These are phyloP conservation scores for Tiliacea citrago DNA, from an alignment of 2,888 invertebrate species.

Conservation along the genomic window DNA sequence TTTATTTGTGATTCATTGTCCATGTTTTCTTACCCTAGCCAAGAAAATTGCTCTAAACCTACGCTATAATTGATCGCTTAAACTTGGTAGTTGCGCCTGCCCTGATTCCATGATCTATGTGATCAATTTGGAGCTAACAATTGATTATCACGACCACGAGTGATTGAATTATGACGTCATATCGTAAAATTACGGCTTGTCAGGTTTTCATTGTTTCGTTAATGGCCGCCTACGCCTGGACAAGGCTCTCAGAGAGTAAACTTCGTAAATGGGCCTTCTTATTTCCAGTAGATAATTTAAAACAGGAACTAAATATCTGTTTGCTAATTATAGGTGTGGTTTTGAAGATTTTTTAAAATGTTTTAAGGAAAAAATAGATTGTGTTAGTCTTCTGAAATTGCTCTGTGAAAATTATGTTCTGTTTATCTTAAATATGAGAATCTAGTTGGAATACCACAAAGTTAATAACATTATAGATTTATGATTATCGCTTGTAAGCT, in stretches of 20 bases:
- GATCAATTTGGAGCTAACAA: slow-evolving; percentile 70
- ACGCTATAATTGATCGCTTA: slow-evolving; percentile 46
- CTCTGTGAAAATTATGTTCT: slow-evolving; percentile 3
- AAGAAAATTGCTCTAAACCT: slow-evolving; percentile 37
- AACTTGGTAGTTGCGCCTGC: slow-evolving; percentile 27
- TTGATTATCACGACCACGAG: slow-evolving; percentile 69
- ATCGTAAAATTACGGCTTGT: slow-evolving; percentile 62
- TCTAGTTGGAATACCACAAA: background rate
- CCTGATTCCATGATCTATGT: slow-evolving; percentile 58
- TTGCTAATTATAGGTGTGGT: background rate
- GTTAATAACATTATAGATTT: background rate
- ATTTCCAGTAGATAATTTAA: slow-evolving; percentile 30
- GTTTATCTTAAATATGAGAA: background rate
- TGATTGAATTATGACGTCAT: slow-evolving; percentile 74
- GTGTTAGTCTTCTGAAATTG: background rate
- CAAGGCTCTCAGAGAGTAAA: slow-evolving; percentile 36
- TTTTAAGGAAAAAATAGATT: slow-evolving; percentile 18
- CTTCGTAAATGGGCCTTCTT: slow-evolving; percentile 31
- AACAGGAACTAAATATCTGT: slow-evolving; percentile 18
- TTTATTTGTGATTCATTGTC: slow-evolving; percentile 41
- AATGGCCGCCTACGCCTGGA: slow-evolving; percentile 40
- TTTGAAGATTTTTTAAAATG: background rate
- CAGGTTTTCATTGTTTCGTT: slow-evolving; percentile 67
- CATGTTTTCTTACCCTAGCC: slow-evolving; percentile 24
- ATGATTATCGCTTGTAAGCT: background rate